Percentiles rank a stretch among this genome's conserved stretches.
Evolutionary conservation across 2,888 invertebrate genomes (phyloP).

Genomic region (Cantharis flavilabris): DNA sequence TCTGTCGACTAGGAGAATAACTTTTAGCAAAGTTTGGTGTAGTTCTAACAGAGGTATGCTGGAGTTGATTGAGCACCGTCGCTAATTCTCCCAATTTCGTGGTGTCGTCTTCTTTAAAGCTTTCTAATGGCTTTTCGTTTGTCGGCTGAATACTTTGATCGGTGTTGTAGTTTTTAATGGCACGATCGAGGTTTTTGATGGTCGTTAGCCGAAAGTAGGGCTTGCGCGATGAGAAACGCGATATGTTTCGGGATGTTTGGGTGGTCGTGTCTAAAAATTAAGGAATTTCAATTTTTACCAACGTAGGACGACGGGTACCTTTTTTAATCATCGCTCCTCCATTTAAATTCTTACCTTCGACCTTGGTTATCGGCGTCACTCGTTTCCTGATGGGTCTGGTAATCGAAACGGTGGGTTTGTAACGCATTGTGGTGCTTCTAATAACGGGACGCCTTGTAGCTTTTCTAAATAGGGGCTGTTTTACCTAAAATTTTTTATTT

Average conservation of each 20-base stretch:
- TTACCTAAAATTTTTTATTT: background rate
- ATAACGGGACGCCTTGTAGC: background rate
- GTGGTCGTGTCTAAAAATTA: constrained; percentile 14
- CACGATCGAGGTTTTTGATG: constrained; percentile 38
- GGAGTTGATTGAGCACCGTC: constrained; percentile 42
- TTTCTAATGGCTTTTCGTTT: constrained; percentile 43
- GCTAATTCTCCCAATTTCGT: constrained; percentile 46
- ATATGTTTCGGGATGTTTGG: constrained; percentile 35
- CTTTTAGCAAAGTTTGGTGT: background rate
- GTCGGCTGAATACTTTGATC: constrained; percentile 46
- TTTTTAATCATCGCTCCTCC: background rate
- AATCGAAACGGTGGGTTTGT: background rate
- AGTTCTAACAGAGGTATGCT: constrained; percentile 40
- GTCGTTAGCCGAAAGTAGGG: constrained; percentile 28
- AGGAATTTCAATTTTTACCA: background rate
- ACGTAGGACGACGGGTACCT: background rate
- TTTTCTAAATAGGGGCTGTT: background rate
- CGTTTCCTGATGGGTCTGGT: background rate
- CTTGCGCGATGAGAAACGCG: constrained; percentile 39
- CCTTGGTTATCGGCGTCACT: background rate
- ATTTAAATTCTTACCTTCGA: background rate
- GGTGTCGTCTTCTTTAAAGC: constrained; percentile 30
- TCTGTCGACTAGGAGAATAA: background rate
- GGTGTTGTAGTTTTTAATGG: constrained; percentile 24
- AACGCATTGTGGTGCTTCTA: background rate